Evolutionary conservation across 2,113 vertebrate genomes (phyloP), one percentile per base, ranked within the genome.

Genomic region (Hippocampus zosterae): DNA sequence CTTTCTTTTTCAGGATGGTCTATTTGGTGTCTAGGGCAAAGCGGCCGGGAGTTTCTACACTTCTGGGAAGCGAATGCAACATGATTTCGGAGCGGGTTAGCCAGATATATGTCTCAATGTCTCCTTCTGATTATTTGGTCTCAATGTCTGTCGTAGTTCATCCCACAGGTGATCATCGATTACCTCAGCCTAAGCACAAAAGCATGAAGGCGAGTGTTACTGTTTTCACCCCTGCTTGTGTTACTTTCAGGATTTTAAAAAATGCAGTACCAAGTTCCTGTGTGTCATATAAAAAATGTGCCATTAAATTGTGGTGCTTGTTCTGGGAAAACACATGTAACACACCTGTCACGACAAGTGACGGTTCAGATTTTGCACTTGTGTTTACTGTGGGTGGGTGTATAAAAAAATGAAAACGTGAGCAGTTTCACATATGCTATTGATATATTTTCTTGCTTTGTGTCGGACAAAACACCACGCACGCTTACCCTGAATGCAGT

Each of bases 401-500:
- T 37, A 37, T 37, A 37, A 48, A 48, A 12, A 48, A 48, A 15
- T 48, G 46, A 48, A 48, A 48, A 16, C 3, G 19, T 57, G 55
- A 25, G 19, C 19, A n/a, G 55, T 57, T 25, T 57, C 55, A 25
- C 55, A 5, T 25, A 3, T 25, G 12, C 23, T 12, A 13, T 29
- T 29, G 2, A 59, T 12, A 57, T 29, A 29, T 8, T 13, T 25
- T 59, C 5, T 27, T 59, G 56, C n/a, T n/a, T 53, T 53, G 52
- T 53, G 21, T n/a, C 3, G 21, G 19, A 21, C 19, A 33, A 21
- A 33, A 13, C 56, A 16, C 29, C 53, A 42, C 67, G 72, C 66
- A 69, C 50, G 77, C 95, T 95, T 84, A 99, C 97, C 91, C 96
- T 93, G 84, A 99, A 99, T 9, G 96, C 94, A 0, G 96, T 99